Base-by-base conservation (phyloP, 1,140 invertebrate genomes). In the Laodelphax striatellus region DNA sequence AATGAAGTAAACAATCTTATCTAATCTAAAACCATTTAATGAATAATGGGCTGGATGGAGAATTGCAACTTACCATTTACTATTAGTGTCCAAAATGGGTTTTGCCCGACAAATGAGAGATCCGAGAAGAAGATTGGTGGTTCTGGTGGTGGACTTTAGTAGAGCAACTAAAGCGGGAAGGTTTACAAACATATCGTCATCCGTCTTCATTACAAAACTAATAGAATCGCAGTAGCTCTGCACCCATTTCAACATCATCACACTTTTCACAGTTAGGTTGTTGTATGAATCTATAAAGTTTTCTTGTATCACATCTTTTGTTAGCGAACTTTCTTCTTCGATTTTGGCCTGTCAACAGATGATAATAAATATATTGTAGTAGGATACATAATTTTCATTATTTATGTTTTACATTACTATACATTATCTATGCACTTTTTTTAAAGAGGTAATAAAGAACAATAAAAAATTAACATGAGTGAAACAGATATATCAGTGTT, bases 231-330 rank as follows among this genome's bases (percentile, higher is more conserved):
- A 91, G 63, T 82, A 79, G 9, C 73, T 76, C 1, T 74, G 80
- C 6, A 88, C 81, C 83, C 89, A 90, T 70, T 93, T 92, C 44
- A 94, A 72, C 72, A 92, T 79, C 81, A 91, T 85, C 14, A 91
- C 80, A 16, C 87, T 88, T 71, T 97, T 97, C 8, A 95, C 71
- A 0, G 92, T 96, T 54, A 97, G 76, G 80, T 97, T 97, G 70
- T 92, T 89, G 72, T 97, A 97, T 1, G 86, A 85, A 72, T 97
- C 94, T 11, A 87, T 69, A 70, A 94, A 96, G 56, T 83, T 82
- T 71, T 93, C 91, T 74, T 94, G 88, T 42, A 97, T 85, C n/a
- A 97, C 83, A 72, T 97, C 93, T 24, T 84, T 81, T 65, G 84
- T 83, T 24, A 74, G 73, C 21, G 76, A 74, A 67, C 84, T 79